phyloP scores from a whole-genome alignment of 2,888 invertebrate genomes.

The Cheilosia variabilis region DNA sequence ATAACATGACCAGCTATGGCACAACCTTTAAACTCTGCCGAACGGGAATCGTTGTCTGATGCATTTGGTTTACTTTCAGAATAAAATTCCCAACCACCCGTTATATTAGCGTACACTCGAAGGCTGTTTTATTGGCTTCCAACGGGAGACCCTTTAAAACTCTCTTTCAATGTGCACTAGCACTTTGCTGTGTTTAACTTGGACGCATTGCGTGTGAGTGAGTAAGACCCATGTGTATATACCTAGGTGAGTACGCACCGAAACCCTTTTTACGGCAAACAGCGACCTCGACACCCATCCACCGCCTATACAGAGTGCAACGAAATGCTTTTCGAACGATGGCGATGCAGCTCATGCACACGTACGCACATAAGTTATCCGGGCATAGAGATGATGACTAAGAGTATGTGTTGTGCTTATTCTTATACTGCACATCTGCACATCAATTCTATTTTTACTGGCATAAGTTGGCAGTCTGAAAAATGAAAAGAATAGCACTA shows the following conservation, averaged over 20 bases:
- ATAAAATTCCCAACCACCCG: constrained; percentile 27
- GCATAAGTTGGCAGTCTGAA: constrained; percentile 23
- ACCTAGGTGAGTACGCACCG: constrained; percentile 14
- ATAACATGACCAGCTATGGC: constrained; percentile 10
- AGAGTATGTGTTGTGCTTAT: constrained; percentile 9
- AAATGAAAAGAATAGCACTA: constrained; percentile 4
- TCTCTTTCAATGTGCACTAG: constrained; percentile 2
- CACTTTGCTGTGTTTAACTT: not conserved
- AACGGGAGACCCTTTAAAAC: constrained; percentile 24
- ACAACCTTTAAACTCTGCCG: constrained; percentile 38
- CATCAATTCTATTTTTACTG: not conserved
- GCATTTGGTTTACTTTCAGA: constrained; percentile 64
- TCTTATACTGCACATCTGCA: not conserved
- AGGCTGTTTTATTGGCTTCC: constrained; percentile 37
- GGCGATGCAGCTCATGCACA: not conserved
- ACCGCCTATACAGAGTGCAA: not conserved
- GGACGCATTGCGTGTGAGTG: not conserved
- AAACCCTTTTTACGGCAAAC: constrained; percentile 16
- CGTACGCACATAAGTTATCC: not conserved
- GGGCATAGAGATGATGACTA: constrained; percentile 21
- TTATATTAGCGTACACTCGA: constrained; percentile 6
- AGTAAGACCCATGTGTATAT: not conserved
- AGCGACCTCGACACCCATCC: constrained; percentile 9
- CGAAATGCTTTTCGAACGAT: constrained; percentile 13
- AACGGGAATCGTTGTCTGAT: constrained; percentile 1